Evolutionary conservation across 2,888 invertebrate species (phyloP).

Genomic region (Liopterus haemorrhoidalis): DNA sequence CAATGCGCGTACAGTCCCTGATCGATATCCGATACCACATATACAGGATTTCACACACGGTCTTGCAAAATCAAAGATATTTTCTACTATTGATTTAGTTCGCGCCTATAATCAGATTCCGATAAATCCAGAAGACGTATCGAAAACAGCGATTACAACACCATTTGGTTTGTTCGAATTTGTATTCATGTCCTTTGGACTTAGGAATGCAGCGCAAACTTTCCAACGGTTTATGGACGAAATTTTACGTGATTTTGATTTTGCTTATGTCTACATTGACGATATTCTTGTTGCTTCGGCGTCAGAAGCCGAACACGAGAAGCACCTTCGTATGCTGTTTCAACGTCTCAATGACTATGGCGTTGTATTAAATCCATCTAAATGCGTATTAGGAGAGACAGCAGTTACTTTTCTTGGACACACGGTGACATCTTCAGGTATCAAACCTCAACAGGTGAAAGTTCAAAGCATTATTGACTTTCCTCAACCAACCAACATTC

Average conservation of each 20-base stretch:
- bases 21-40: too few species aligned
- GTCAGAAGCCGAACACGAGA: slow-evolving; percentile 25
- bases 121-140: not conserved
- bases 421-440: slow-evolving; percentile 23
- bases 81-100: slow-evolving; percentile 5
- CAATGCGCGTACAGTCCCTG: too few species aligned
- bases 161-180: too few species aligned
- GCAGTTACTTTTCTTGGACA: slow-evolving; percentile 28
- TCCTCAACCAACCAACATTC: slow-evolving; percentile 16
- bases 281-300: slow-evolving; percentile 31
- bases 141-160: too few species aligned
- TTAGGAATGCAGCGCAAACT: slow-evolving; percentile 9
- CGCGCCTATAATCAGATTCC: slow-evolving; percentile 10
- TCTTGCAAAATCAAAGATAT: too few species aligned
- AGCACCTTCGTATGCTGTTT: slow-evolving; percentile 26
- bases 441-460: slow-evolving; percentile 25
- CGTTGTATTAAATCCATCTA: slow-evolving; percentile 27
- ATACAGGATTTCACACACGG: too few species aligned
- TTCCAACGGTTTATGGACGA: slow-evolving; percentile 12
- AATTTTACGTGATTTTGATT: slow-evolving; percentile 5
- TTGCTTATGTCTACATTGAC: slow-evolving; percentile 29
- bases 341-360: slow-evolving; percentile 25
- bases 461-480: slow-evolving; percentile 27
- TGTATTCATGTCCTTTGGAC: slow-evolving; percentile 7
- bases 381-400: slow-evolving; percentile 28